Evolutionary conservation across 2,113 vertebrate species (phyloP), one percentile per base, ranked within the genome.

Genomic region (Shinisaurus crocodilurus): DNA sequence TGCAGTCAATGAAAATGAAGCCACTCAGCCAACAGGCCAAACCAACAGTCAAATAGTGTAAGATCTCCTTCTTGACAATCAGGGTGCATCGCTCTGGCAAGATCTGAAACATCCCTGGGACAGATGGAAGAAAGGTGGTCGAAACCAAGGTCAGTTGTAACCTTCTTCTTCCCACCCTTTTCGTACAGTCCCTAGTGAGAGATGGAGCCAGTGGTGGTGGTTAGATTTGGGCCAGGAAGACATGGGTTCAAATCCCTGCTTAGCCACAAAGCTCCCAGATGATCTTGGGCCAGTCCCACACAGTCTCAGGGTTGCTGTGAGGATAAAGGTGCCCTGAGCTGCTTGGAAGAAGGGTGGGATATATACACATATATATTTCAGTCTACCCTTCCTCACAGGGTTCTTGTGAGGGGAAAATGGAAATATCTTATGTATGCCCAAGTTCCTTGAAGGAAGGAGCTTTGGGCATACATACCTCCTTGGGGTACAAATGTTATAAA

Each of bases 41-140:
- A 5, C 82, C 89, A 43, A 86, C 45, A 4, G 63, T 43, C 2
- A 86, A 50, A 65, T 18, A 37, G 65, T 57, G 48, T 20, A 80
- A 69, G 89, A 70, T 3, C 27, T 85, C 74, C 37, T 80, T 86
- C 18, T 85, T 72, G 10, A 57, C n/a, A 43, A 90, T 57, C 10
- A 90, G 74, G 60, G n/a, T 86, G 40, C 74, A 80, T 69, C 63
- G 60, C 45, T 67, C 37, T 40, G 89, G 89, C 45, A 86, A 80
- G n/a, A 90, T 57, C 76, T 90, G 83, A 57, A 86, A 40, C 63
- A 90, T 69, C 6, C 74, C 89, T 90, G 34, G 43, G 43, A 65
- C 3, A n/a, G 54, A 32, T 7, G 50, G 16, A 82, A 32, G 76
- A 29, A 72, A 85, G 12, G 45, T 16, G 60, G 23, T 85, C 23